These are phyloP conservation scores for Leucophenga montana DNA, from an alignment of 2,888 invertebrate genomes.

Conservation along the genomic window DNA sequence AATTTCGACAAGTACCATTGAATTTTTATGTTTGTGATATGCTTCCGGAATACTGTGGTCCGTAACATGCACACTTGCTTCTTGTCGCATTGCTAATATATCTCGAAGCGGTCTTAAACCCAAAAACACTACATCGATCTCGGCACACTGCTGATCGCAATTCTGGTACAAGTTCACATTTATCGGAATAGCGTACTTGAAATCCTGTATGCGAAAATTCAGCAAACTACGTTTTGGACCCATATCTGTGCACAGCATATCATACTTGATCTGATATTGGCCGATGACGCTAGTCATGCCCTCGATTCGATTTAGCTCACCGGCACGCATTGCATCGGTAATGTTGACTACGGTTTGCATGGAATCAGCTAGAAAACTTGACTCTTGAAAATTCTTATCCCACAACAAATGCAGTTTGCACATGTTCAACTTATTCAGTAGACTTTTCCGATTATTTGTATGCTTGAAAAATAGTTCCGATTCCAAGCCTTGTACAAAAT, in stretches of 20 bases:
- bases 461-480: too few species aligned
- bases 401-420: too few species aligned
- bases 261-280: constrained; percentile 47
- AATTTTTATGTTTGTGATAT: constrained; percentile 38
- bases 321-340: constrained; percentile 43
- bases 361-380: constrained; percentile 42
- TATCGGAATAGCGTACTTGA: constrained; percentile 45
- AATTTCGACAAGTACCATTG: constrained; percentile 45
- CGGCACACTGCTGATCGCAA: too few species aligned
- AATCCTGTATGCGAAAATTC: constrained; percentile 46
- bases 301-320: constrained; percentile 30
- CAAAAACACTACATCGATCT: too few species aligned
- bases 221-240: constrained; percentile 24
- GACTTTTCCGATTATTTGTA: too few species aligned
- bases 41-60: constrained; percentile 28
- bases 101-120: too few species aligned
- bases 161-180: constrained; percentile 41
- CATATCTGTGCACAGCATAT: constrained; percentile 40
- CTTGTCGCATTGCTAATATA: too few species aligned
- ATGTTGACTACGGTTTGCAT: constrained; percentile 41
- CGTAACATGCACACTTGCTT: too few species aligned
- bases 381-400: constrained; percentile 34
- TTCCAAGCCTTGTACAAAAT: too few species aligned
- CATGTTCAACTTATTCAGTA: too few species aligned
- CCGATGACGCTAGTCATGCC: constrained; percentile 45